Base-by-base conservation (phyloP, 1,140 invertebrate species). In the Saccostrea glomerata region DNA sequence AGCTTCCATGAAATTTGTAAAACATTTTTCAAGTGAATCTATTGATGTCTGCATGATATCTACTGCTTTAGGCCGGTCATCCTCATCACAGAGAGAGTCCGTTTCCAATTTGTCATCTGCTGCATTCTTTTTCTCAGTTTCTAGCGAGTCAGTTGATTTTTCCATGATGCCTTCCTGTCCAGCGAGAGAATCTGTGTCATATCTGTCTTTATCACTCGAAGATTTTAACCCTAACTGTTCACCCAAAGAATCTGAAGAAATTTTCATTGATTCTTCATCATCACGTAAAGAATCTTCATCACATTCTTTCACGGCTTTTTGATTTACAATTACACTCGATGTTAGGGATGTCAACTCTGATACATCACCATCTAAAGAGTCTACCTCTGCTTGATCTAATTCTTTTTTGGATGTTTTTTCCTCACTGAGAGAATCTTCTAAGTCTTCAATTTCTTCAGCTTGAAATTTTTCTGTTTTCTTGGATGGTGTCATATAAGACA, bases 181-280 rank as follows among this genome's bases (percentile, higher is more conserved):
- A 91, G 95, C 95, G 4, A 96, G 95, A 84, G 96, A 96, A 91
- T 96, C 96, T 55, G 91, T 92, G 66, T 97, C 96, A 87, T 96
- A 96, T 63, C 96, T 96, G 92, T 97, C 96, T 13, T 96, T 96
- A 92, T 96, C 96, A 55, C 89, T 94, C 47, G 95, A 92, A 36
- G 85, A 70, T 77, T 86, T 87, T 6, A 89, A n/a, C 77, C 89
- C 87, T 83, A 90, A 56, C 90, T 93, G 92, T 93, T 94, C 84
- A 92, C 93, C 92, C 5, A 94, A 86, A 36, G 95, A 95, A 89
- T 95, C 95, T 36, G 95, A 93, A 85, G 94, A 95, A 47, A 94
- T 94, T 58, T 93, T 92, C 92, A 95, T 93, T 84, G 92, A 90
- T 89, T 93, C 92, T 40, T 93, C 90, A 95, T 89, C 89, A 73